Base-by-base conservation (phyloP, 53 echinoderm and acorn worm genomes). In the Astropecten irregularis region DNA sequence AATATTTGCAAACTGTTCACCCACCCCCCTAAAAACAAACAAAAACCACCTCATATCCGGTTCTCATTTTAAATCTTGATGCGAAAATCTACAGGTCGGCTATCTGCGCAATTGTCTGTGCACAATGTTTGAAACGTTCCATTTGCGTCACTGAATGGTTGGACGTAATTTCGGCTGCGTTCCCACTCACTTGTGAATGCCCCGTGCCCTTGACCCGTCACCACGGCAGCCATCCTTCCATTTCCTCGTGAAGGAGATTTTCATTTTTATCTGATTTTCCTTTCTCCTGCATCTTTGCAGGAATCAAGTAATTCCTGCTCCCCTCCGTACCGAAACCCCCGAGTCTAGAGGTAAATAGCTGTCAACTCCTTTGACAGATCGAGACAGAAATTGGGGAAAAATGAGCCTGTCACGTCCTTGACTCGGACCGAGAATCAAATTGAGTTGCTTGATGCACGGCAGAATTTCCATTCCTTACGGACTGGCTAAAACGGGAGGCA, bases 221-320 rank as follows among this genome's bases (percentile, higher is more conserved):
- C 26, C 28, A 27, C 30, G 31, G 39, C 31, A 79, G 56, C 60
- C 49, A 49, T 60, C 62, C 28, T 47, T 56, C 46, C 37, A 37
- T 34, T 66, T 66, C 42, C 42, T 37, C 36, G 35, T 40, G 66
- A 29, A 20, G 36, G 62, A 62, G 79, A 48, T 79, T 42, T 79
- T 46, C 60, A 79, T 79, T 79, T 74, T 79, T 79, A 79, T 79
- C 79, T 79, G 79, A 79, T 79, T 62, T 59, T 23, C 59, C n/a
- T 46, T 47, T 55, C 44, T 46, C 60, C 13, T 11, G 6, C 39
- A 38, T 57, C 73, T 33, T 42, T 18, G 22, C 13, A 4, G 73
- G 21, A 11, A 23, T 66, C 33, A 38, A 37, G 37, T 9, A 3
- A 19, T 40, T 37, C 38, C 38, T 36, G 15, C 46, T 27, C 68